Conservation (phyloP, 2,113 vertebrate genomes). For the Heterotilapia buettikoferi region DNA sequence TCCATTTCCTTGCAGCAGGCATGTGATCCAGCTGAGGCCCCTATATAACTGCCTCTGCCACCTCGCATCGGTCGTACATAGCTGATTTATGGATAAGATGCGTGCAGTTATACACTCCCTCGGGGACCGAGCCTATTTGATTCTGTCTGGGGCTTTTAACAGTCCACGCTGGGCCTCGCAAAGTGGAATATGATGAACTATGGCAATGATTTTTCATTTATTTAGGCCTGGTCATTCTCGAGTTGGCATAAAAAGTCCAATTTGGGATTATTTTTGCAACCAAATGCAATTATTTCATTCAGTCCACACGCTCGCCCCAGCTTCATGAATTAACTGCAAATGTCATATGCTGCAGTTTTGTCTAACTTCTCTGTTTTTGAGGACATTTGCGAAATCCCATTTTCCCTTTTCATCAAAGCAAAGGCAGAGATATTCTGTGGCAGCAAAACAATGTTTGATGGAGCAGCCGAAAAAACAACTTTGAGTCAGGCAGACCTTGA, state of each 20-base stretch:
- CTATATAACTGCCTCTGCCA: constrained; percentile 52
- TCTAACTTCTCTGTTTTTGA: background rate
- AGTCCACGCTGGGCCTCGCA: background rate
- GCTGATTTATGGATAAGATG: constrained; percentile 59
- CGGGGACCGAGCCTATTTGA: constrained; percentile 42
- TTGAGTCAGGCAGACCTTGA: constrained; percentile 45
- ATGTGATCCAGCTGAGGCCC: constrained; percentile 30
- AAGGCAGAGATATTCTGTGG: background rate
- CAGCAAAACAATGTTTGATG: constrained; percentile 18
- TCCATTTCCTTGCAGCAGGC: constrained; percentile 55
- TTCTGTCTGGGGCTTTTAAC: constrained; percentile 59
- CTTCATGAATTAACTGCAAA: background rate
- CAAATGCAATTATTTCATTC: background rate
- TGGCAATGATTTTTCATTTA: background rate
- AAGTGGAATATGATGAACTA: constrained; percentile 41
- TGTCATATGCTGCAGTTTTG: background rate
- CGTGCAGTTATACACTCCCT: constrained; percentile 38
- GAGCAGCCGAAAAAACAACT: constrained; percentile 33
- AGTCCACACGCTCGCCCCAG: constrained; percentile 16
- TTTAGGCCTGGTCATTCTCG: background rate
- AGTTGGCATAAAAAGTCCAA: background rate
- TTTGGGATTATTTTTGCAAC: background rate
- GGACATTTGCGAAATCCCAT: background rate
- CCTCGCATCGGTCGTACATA: constrained; percentile 12
- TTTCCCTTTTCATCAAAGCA: background rate